Evolutionary conservation across 1,140 invertebrate genomes (phyloP), one percentile per base, ranked within the genome.

Genomic region (Scaptomyza hsui): DNA sequence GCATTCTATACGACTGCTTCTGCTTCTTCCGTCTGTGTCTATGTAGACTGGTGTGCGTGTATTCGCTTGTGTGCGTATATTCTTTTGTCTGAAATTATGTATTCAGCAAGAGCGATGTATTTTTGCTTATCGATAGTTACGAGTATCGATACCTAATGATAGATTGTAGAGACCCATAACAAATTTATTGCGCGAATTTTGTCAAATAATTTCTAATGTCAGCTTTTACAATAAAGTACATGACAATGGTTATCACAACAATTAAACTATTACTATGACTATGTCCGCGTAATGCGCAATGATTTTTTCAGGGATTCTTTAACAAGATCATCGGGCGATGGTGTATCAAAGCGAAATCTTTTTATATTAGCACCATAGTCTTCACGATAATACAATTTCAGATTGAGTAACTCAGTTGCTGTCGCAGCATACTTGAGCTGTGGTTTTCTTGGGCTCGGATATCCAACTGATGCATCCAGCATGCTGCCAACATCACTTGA

Each of bases 311-410:
- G 61, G 10, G 79, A 61, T 47, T 71, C 68, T 39, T 89, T 78
- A 3, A 90, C 78, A 19, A 88, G 18, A 21, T 90, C 85, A 69
- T 90, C 89, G 2, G 89, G 89, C 12, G 89, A 90, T 37, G 73
- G 72, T 1, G 89, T 88, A 55, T 90, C 74, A 44, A 90, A 90
- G 10, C 37, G 51, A 69, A 90, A 90, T 9, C 85, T 72, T 57
- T 76, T 76, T 13, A 90, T 73, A 48, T 82, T 68, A 1, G 42
- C 13, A 7, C 72, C 78, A 21, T 82, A 88, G n/a, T 76, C 68
- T 16, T 47, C 12, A 3, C 51, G 52, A n/a, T 19, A 26, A 19
- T 13, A 82, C 21, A 88, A 44, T n/a, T 75, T 78, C 5, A 88
- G 44, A 32, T 82, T 63, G 3, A 42, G 68, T 6, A 51, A 12